Evolutionary conservation across 2,113 vertebrate species (phyloP), one percentile per base, ranked within the genome.

Genomic region (Myrmecobius fasciatus): DNA sequence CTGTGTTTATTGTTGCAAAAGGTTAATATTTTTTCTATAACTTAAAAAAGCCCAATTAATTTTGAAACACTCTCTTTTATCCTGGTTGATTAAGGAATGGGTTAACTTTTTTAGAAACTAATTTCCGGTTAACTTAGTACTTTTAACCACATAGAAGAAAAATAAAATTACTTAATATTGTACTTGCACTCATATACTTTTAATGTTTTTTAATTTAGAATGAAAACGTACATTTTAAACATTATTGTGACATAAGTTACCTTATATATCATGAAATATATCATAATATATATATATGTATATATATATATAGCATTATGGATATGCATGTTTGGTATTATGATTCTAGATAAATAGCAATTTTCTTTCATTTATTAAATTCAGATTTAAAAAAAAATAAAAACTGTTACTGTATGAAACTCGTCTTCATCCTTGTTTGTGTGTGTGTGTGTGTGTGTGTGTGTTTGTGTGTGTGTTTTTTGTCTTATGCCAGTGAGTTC

Each of bases 401-500:
- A 92, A 91, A 52, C 49, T 93, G 17, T 96, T 92, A 93, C 3
- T 94, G 25, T 91, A 24, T 91, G 51, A 75, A 53, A 5, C 46
- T 92, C 91, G 25, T 53, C 97, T 97, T 97, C 95, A 96, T 46
- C 1, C 91, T 93, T 24, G 22, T 96, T 10, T 95, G 88, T 94
- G 52, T 26, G 88, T 52, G 60, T 75, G 4, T 75, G 60, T 91
- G 91, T 26, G 95, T 90, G 95, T 95, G 54, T 11, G 91, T 89
- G 60, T 75, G 12, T 75, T 36, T 91, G 91, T 26, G 95, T 90
- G 95, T 95, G 60, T 11, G 92, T 96, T 96, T 96, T 96, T 98
- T 98, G 97, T 98, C 98, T 98, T 96, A 98, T 98, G 97, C 97
- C 98, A 99, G 99, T 99, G 99, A 99, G 99, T 98, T 99, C 99